Conservation (phyloP, 2,113 vertebrate species). For the Caretta caretta region DNA sequence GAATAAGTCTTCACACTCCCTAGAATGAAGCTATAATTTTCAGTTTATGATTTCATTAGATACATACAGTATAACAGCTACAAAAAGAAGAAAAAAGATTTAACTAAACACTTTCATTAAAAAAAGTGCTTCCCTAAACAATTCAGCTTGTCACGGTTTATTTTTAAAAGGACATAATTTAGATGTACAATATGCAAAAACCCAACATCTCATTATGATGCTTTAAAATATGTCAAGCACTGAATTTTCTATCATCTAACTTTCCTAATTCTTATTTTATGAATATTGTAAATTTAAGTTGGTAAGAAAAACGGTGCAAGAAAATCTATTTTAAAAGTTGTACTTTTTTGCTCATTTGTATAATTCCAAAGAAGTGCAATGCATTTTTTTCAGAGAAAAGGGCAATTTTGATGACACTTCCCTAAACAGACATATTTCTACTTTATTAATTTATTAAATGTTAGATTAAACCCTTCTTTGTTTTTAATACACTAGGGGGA, state of each 20-base stretch:
- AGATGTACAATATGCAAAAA: constrained; percentile 23
- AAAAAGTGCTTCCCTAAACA: constrained; percentile 60
- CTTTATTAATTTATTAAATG: constrained; percentile 73
- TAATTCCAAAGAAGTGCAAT: not conserved
- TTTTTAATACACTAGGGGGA: constrained; percentile 85
- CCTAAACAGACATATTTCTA: not conserved
- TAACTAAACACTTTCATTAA: constrained; percentile 66
- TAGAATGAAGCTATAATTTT: constrained; percentile 86
- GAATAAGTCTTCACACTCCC: constrained; percentile 85
- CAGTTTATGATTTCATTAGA: constrained; percentile 86
- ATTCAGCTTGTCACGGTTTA: constrained; percentile 48
- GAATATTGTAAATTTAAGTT: not conserved
- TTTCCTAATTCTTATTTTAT: constrained; percentile 25
- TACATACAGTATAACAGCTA: constrained; percentile 72
- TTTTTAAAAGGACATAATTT: constrained; percentile 32
- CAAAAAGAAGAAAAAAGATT: constrained; percentile 73
- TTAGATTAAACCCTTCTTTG: constrained; percentile 65
- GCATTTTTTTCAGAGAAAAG: not conserved
- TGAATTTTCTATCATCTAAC: constrained; percentile 11
- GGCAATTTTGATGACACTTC: not conserved
- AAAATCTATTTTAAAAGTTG: not conserved
- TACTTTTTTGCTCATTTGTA: not conserved
- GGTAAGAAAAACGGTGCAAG: not conserved
- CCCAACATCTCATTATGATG: not conserved
- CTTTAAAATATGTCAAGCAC: constrained; percentile 22